These are phyloP conservation scores for Eclectus roratus DNA, from an alignment of 2,113 vertebrate genomes.

Conservation along the genomic window DNA sequence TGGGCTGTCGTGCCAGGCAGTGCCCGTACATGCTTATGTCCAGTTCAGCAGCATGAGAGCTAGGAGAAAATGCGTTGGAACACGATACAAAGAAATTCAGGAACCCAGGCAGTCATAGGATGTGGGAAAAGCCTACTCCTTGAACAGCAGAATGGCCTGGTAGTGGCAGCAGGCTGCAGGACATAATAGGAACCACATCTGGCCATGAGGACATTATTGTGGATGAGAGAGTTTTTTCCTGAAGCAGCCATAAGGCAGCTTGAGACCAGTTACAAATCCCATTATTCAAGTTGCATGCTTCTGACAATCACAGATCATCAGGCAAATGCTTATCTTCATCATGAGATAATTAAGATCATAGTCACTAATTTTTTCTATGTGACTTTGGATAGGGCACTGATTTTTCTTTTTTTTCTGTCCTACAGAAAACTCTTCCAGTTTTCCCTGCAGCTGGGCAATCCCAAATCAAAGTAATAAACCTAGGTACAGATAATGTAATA, in stretches of 20 bases:
- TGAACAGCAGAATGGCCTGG: background rate
- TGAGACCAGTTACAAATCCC: background rate
- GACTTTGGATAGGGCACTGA: background rate
- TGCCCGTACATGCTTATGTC: background rate
- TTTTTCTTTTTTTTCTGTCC: background rate
- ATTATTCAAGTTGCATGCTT: background rate
- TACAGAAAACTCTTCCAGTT: constrained; percentile 85
- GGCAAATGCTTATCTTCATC: background rate
- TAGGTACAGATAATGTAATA: constrained; percentile 1
- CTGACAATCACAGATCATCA: background rate
- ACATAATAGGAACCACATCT: background rate
- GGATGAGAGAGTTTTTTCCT: background rate
- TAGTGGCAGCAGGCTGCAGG: background rate
- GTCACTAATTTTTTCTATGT: background rate
- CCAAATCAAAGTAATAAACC: constrained; percentile 88
- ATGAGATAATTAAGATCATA: background rate
- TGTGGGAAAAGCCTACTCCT: background rate
- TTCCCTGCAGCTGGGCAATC: constrained; percentile 77
- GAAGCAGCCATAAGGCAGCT: background rate
- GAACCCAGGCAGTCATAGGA: background rate
- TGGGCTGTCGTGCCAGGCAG: background rate
- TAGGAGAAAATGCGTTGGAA: background rate
- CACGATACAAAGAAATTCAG: background rate
- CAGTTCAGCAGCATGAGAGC: background rate
- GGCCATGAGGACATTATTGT: background rate